phyloP scores from a whole-genome alignment of 2,888 invertebrate genomes.

The Nesidiocoris tenuis region DNA sequence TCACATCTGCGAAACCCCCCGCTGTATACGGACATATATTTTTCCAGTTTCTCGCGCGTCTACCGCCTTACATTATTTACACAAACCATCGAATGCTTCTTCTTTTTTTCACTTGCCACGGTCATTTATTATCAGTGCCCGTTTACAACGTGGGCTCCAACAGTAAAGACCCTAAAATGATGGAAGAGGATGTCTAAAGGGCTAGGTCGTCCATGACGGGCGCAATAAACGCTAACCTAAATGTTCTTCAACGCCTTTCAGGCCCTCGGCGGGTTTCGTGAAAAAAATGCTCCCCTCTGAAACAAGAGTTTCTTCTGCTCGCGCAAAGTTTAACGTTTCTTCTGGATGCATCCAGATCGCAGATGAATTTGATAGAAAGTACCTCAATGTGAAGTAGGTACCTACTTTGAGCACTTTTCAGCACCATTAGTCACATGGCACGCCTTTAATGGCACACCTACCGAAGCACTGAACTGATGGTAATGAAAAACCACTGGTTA shows the following conservation, averaged over 20 bases:
- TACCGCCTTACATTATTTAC: neutral
- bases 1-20: neutral
- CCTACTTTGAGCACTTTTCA: too few species aligned
- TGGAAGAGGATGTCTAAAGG: neutral
- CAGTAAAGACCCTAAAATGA: neutral
- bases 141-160: neutral
- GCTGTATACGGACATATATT: neutral
- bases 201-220: neutral
- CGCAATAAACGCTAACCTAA: neutral
- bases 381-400: too few species aligned
- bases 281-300: too few species aligned
- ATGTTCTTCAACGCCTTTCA: neutral
- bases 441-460: too few species aligned
- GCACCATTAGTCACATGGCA: too few species aligned
- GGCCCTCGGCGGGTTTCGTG: neutral
- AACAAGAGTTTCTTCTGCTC: too few species aligned
- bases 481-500: too few species aligned
- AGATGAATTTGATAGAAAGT: too few species aligned
- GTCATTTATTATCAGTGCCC: neutral
- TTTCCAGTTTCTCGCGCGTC: neutral
- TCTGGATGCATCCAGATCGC: too few species aligned
- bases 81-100: neutral
- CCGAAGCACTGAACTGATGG: too few species aligned
- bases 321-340: too few species aligned
- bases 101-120: neutral